Evolutionary conservation across 2,797 vertebrate genomes (phyloP), one percentile per base, ranked within the genome.

Genomic region (Megalops cyprinoides): DNA sequence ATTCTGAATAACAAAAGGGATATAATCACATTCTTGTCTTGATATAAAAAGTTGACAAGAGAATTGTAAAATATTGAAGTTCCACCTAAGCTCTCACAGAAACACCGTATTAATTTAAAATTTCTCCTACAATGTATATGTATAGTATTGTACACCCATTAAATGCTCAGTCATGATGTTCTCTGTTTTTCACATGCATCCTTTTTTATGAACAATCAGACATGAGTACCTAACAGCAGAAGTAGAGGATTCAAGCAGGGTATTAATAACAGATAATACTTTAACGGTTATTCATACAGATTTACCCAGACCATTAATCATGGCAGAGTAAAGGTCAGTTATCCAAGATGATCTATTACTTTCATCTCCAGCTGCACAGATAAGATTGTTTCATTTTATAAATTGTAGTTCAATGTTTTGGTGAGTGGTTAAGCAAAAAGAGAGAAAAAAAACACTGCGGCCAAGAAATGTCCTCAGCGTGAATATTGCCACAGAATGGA

Each of bases 401-500:
- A 73, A 82, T 82, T 74, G 55, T 74, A 44, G 60, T 76, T 12
- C 42, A 39, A 81, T 71, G 39, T 77, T 76, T 81, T 60, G 31
- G 46, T 39, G 74, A 81, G 39, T 77, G 80, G 48, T 60, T 51
- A 23, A 48, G 23, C 58, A 55, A 58, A 71, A 15, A 44, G 67
- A 39, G 39, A 31, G 15, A 46, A 48, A 65, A 81, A 49, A 74
- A 10, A 81, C 65, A 71, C 37, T 42, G 37, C 67, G n/a, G 39
- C 9, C 2, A 23, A n/a, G 39, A 42, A 71, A 9, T 20, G n/a
- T 42, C 37, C 37, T 28, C 65, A 74, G 46, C 55, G 25, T 78
- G 65, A 78, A 73, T 58, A 37, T 77, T 20, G 39, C 77, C 55
- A 62, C 65, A 46, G 76, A 31, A 76, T 44, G 53, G 74, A 67